Evolutionary conservation across 1,140 invertebrate species (phyloP).

Genomic region (Sarcophaga bullata): DNA sequence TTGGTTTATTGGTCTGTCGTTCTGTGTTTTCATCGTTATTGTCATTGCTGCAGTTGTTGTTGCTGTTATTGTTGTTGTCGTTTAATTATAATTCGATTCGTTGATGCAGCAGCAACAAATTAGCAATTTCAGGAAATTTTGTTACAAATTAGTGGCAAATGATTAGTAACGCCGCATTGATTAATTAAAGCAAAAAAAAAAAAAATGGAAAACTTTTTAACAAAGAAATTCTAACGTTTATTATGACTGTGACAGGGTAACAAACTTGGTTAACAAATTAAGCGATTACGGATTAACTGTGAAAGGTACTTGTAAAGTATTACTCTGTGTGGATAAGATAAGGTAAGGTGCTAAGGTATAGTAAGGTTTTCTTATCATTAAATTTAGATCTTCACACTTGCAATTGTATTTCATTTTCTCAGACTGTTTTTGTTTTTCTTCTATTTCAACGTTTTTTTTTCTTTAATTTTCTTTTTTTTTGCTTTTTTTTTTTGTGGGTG

Average conservation of each 20-base stretch:
- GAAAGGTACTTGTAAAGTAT: too few relatives aligned
- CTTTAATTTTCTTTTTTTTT: too few relatives aligned
- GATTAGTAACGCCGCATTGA: slow-evolving; percentile 33
- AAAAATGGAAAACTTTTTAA: not conserved
- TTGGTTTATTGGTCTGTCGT: not conserved
- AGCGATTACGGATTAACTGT: not conserved
- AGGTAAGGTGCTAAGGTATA: not conserved
- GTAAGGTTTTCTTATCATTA: slow-evolving; percentile 9
- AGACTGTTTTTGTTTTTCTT: not conserved
- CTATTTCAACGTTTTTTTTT: not conserved
- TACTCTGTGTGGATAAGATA: not conserved
- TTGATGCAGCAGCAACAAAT: slow-evolving; percentile 30
- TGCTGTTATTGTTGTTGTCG: not conserved
- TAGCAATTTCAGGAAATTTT: slow-evolving; percentile 5
- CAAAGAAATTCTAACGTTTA: not conserved
- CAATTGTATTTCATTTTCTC: not conserved
- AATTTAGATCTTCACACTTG: slow-evolving; percentile 28
- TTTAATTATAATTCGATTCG: slow-evolving; percentile 15
- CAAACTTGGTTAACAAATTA: not conserved
- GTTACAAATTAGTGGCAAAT: slow-evolving; percentile 35
- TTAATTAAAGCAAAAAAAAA: slow-evolving; percentile 13
- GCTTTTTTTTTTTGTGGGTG: too few relatives aligned
- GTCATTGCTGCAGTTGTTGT: not conserved
- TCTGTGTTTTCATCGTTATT: slow-evolving; percentile 12
- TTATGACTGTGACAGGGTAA: not conserved